phyloP scores from a whole-genome alignment of 2,888 invertebrate genomes.

The Gisinianus flammeolus region DNA sequence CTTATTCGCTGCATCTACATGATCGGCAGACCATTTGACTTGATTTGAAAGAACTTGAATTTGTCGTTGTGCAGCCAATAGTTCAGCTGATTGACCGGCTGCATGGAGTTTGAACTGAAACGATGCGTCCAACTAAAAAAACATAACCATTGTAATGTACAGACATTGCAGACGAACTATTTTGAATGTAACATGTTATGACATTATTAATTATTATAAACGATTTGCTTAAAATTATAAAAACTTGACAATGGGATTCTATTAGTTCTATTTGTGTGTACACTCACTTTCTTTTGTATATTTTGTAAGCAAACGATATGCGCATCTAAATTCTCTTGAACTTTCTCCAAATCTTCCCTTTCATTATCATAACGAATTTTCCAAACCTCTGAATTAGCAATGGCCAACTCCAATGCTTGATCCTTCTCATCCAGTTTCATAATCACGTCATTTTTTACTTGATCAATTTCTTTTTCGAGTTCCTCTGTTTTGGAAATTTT shows the following conservation, averaged over 20 bases:
- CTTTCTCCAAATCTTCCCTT: conserved; percentile 13
- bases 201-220: too few relatives aligned
- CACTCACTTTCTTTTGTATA: neutral
- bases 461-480: neutral
- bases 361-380: neutral
- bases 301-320: neutral
- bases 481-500: neutral
- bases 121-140: conserved; percentile 2
- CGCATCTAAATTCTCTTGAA: neutral
- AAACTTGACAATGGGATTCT: too few relatives aligned
- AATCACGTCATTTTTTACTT: neutral
- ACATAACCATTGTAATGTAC: neutral
- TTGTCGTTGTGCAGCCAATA: neutral
- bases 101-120: neutral
- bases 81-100: neutral
- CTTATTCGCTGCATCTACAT: neutral
- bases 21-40: neutral
- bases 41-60: conserved; percentile 6
- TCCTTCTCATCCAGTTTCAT: neutral
- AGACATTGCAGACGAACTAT: too few relatives aligned
- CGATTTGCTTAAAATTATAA: too few relatives aligned
- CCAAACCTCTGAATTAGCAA: neutral
- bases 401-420: neutral
- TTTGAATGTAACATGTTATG: too few relatives aligned
- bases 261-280: neutral